phyloP scores from a whole-genome alignment of 2,797 vertebrate genomes.

The Eptatretus atami region DNA sequence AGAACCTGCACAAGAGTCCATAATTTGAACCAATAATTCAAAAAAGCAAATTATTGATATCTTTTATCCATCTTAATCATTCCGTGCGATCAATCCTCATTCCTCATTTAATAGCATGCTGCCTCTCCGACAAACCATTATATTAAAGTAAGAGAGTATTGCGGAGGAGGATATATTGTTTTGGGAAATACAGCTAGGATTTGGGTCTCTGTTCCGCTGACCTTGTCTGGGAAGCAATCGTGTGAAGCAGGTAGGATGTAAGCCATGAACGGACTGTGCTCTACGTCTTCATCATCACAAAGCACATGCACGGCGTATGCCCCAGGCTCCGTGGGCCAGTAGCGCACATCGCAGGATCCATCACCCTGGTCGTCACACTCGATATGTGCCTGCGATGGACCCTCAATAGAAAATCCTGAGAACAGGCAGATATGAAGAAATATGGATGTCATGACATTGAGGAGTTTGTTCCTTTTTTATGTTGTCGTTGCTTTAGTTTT shows the following conservation, averaged over 20 bases:
- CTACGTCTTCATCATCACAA: constrained; percentile 51
- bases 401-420: constrained; percentile 60
- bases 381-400: constrained; percentile 58
- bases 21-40: too few relatives aligned
- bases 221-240: constrained; percentile 52
- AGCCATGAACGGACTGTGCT: constrained; percentile 60
- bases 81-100: too few relatives aligned
- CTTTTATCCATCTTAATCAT: too few relatives aligned
- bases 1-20: too few relatives aligned
- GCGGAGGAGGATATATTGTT: too few relatives aligned
- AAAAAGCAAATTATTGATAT: too few relatives aligned
- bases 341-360: constrained; percentile 52
- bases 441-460: neutral
- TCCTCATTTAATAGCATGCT: too few relatives aligned
- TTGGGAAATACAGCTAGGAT: too few relatives aligned
- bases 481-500: too few relatives aligned
- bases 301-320: constrained; percentile 63
- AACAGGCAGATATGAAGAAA: neutral
- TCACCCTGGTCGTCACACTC: constrained; percentile 67
- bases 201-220: constrained; percentile 10
- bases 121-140: too few relatives aligned
- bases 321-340: constrained; percentile 54
- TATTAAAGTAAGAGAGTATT: too few relatives aligned
- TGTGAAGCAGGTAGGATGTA: constrained; percentile 32
- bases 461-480: too few relatives aligned